A percentile compares a stretch with the other conserved stretches of the same genome.
These are phyloP conservation scores for Gobio gobio DNA, from an alignment of 2,113 vertebrate genomes.

Conservation along the genomic window DNA sequence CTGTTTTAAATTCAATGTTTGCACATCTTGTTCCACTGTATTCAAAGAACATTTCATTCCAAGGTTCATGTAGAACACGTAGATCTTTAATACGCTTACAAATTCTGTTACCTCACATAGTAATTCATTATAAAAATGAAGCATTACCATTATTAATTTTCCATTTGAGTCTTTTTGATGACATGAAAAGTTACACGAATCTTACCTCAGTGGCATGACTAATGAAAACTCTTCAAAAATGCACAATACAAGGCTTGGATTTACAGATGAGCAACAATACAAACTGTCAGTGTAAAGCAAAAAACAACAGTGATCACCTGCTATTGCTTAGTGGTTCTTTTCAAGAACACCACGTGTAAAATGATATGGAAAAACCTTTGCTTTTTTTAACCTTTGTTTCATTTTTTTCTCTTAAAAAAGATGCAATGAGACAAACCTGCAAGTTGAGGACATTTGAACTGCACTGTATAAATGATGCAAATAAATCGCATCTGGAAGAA, in stretches of 20 bases:
- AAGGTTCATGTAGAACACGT: background rate
- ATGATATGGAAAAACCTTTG: background rate
- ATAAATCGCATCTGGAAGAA: background rate
- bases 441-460: background rate
- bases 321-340: conserved; percentile 9
- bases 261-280: background rate
- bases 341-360: conserved; percentile 11
- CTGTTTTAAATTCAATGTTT: background rate
- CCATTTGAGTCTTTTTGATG: background rate
- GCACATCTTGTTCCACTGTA: background rate
- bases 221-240: background rate
- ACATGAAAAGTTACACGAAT: background rate
- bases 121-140: background rate
- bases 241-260: background rate
- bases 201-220: background rate
- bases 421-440: background rate
- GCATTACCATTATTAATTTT: background rate
- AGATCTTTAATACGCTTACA: background rate
- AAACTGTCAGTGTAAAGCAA: background rate
- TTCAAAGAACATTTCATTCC: background rate
- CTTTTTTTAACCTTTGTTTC: too few relatives aligned
- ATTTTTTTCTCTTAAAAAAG: background rate
- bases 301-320: background rate
- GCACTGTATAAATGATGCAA: conserved; percentile 4
- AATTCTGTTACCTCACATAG: background rate